phyloP scores from a whole-genome alignment of 2,888 invertebrate genomes.

The Cecidostiba fungosa region DNA sequence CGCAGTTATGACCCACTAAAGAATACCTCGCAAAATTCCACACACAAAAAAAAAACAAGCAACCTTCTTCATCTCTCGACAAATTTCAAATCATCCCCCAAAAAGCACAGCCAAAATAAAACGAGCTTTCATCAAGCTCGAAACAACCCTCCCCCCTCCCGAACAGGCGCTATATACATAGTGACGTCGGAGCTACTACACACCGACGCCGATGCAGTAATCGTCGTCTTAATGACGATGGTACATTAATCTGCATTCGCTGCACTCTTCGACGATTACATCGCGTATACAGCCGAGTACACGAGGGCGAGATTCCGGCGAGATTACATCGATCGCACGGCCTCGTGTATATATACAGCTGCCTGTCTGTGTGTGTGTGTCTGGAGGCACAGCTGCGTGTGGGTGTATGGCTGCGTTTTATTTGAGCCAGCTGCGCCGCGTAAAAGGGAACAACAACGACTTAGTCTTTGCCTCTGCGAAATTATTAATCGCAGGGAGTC shows the following conservation, averaged over 20 bases:
- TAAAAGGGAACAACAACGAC: slow-evolving; percentile 3
- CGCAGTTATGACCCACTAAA: not conserved
- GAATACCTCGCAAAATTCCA: not conserved
- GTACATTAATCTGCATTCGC: slow-evolving; percentile 61
- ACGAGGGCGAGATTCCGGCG: slow-evolving; percentile 51
- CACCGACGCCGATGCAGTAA: slow-evolving; percentile 39
- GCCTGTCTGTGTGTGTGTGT: not conserved
- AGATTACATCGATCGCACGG: slow-evolving; percentile 56
- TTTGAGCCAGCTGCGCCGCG: slow-evolving; percentile 28
- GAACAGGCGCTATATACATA: not conserved
- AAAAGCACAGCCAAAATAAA: not conserved
- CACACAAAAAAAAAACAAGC: not conserved
- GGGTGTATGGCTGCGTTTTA: slow-evolving; percentile 27
- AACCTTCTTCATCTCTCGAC: not conserved
- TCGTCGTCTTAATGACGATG: slow-evolving; percentile 59
- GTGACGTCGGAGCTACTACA: not conserved
- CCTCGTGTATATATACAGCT: not conserved
- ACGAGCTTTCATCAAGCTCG: not conserved
- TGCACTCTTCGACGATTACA: slow-evolving; percentile 61
- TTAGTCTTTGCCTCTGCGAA: not conserved
- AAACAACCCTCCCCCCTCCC: not conserved
- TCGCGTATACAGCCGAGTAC: slow-evolving; percentile 44
- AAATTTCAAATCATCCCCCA: not conserved
- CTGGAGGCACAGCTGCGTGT: not conserved
- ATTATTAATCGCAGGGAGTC: slow-evolving; percentile 25